Percentiles rank a stretch among this genome's conserved stretches.
These are phyloP conservation scores for Parazoanthus swiftii DNA, from an alignment of 92 coral and sea anemone species.

Conservation along the genomic window DNA sequence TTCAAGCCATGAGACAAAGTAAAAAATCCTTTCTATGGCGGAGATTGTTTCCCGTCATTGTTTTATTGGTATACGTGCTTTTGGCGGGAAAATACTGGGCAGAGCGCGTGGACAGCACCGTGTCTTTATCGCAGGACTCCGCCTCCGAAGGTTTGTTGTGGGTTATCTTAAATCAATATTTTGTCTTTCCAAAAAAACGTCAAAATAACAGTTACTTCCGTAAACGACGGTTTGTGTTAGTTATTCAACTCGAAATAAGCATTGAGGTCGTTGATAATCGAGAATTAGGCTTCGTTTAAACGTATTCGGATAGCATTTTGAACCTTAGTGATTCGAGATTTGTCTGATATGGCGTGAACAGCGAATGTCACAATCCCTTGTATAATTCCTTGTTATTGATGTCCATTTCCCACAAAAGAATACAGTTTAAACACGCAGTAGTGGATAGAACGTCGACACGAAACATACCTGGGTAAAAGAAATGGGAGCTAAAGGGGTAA, in stretches of 20 bases:
- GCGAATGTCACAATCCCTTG: no score
- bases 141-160: conserved; percentile 18
- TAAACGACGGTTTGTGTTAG: background rate
- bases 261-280: background rate
- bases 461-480: no score
- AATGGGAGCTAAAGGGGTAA: no score
- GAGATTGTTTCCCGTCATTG: conserved; percentile 20
- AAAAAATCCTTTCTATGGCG: conserved; percentile 31
- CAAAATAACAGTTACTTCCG: background rate
- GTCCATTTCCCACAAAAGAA: no score
- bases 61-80: conserved; percentile 39
- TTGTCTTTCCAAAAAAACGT: background rate
- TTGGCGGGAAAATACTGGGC: conserved; percentile 22
- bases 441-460: no score
- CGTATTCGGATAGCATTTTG: no score
- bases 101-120: conserved; percentile 5
- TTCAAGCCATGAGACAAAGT: conserved; percentile 29
- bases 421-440: no score
- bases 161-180: background rate
- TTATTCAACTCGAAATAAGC: background rate
- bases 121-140: conserved; percentile 6
- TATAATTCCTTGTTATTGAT: no score
- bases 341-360: no score
- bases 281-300: no score
- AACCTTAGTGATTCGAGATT: no score